phyloP scores from a whole-genome alignment of 2,888 invertebrate genomes.

The Tenthredo mesomela region DNA sequence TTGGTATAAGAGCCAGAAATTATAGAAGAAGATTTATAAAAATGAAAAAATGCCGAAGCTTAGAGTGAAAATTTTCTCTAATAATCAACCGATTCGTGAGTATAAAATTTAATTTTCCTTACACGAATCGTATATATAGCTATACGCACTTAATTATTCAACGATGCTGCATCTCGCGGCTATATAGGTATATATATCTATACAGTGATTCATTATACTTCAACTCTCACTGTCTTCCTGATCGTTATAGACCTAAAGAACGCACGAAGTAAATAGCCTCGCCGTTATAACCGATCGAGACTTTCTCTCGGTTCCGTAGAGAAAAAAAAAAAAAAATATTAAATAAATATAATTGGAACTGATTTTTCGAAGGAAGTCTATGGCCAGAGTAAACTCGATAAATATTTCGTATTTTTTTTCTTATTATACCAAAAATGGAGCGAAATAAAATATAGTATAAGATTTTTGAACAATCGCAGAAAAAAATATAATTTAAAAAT shows the following conservation, averaged over 20 bases:
- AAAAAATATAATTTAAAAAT: not conserved
- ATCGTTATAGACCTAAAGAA: conserved; percentile 23
- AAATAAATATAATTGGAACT: too few species aligned
- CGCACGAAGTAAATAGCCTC: not conserved
- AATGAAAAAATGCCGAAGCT: not conserved
- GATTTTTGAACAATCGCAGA: not conserved
- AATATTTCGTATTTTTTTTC: not conserved
- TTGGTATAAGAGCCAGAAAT: not conserved
- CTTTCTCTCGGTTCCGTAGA: conserved; percentile 7
- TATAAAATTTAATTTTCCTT: not conserved
- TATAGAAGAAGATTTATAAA: not conserved
- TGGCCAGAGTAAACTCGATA: too few species aligned
- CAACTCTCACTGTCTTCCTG: conserved; percentile 24
- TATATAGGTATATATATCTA: not conserved
- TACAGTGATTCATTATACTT: conserved; percentile 17
- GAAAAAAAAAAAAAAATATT: not conserved
- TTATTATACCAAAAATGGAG: not conserved
- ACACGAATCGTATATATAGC: not conserved
- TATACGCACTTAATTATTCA: not conserved
- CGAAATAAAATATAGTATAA: not conserved
- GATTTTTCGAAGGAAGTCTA: too few species aligned
- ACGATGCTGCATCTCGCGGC: not conserved
- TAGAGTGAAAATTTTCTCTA: not conserved
- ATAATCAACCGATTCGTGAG: not conserved
- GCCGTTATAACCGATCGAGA: conserved; percentile 19